Base-by-base conservation (phyloP, 2,888 invertebrate genomes). In the Disparrhopalites patrizii region DNA sequence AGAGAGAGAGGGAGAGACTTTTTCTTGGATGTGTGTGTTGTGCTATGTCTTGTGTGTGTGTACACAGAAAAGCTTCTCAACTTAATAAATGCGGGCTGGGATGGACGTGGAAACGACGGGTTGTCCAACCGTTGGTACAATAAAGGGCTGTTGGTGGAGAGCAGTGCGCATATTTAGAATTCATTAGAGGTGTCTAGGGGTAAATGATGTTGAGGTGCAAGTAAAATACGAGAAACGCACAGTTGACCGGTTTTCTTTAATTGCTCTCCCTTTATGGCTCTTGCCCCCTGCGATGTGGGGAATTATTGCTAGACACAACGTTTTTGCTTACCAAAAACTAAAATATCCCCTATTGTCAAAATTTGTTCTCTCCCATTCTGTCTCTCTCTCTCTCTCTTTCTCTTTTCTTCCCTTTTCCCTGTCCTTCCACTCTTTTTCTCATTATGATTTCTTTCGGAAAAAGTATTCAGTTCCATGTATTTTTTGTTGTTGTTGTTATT, bases 221-320 rank as follows among this genome's bases (percentile, higher is more conserved):
- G 69, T 61, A 69, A 70, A 69, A 70, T 70, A 68, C 69, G 69
- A 69, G 70, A 71, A 70, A 69, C 63, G 58, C 58, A 65, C 65
- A 68, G 68, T 70, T 73, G 71, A 73, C 71, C 72, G 71, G 71
- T 70, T 71, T n/a, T 73, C 71, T 71, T 71, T 73, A 71, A 73
- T 71, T 73, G 71, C 70, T 71, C 62, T 67, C 69, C 72, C 68
- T 73, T 73, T 71, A 72, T 70, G 71, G 70, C 47, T n/a, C 25
- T 52, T 67, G 60, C 71, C 72, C 71, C 71, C 71, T 68, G 71
- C 61, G 63, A 58, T 47, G 65, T 61, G 64, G 62, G 69, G 70
- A 73, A 73, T 73, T 72, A 61, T 64, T 47, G 56, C 56, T 50
- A 50, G 60, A 60, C 58, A 57, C 50, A 50, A 60, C 55, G 33